These are phyloP conservation scores for Miniopterus natalensis DNA, from an alignment of 2,113 vertebrate species.

Conservation along the genomic window DNA sequence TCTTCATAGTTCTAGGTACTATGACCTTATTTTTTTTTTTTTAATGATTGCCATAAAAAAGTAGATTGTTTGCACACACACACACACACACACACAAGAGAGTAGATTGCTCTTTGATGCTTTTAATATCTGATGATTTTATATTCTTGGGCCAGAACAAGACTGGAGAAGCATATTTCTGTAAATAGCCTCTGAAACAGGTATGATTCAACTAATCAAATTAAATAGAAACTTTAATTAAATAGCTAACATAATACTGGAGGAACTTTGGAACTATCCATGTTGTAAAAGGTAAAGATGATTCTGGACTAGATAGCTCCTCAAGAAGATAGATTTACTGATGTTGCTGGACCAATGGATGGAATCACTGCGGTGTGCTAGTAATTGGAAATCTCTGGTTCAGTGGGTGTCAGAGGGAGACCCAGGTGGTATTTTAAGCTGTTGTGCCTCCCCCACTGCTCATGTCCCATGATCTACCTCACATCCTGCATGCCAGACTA, in stretches of 20 bases:
- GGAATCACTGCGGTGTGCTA: neutral
- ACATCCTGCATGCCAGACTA: neutral
- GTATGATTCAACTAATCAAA: neutral
- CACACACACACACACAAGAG: neutral
- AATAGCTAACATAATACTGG: neutral
- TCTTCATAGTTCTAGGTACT: neutral
- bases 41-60: neutral
- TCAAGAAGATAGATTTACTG: neutral
- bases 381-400: neutral
- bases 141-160: neutral
- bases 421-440: neutral
- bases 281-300: neutral
- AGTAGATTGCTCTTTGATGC: neutral
- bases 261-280: neutral
- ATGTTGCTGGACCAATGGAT: neutral
- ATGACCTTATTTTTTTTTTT: neutral
- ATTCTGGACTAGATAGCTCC: neutral
- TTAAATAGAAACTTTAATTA: neutral
- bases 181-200: neutral
- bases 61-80: neutral
- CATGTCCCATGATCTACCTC: neutral
- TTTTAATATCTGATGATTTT: neutral
- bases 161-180: conserved; percentile 14
- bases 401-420: neutral
- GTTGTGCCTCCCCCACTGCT: neutral